Base-by-base conservation (phyloP, 2,888 invertebrate genomes). In the Drosophila nigricruria region DNA sequence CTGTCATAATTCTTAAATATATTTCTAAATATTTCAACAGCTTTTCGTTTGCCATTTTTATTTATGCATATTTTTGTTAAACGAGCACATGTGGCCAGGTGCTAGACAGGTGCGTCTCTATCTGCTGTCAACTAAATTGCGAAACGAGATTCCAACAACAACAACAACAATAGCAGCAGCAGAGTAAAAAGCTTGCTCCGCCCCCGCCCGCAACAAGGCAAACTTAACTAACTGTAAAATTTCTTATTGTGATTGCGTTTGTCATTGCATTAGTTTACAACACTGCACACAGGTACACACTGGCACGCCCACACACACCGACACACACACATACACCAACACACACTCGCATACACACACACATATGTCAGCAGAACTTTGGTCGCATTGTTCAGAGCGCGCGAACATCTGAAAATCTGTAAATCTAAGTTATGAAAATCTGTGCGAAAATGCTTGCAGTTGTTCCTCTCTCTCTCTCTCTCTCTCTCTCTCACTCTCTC, bases 261-360 rank as follows among this genome's bases (percentile, higher is more conserved):
- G 87, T 88, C 88, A 86, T 86, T 87, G 87, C 88, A 77, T 86
- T 87, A 86, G 87, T 87, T 88, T 88, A 88, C 86, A 88, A 86
- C 82, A 83, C 80, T 76, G 81, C 84, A 81, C 84, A 82, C 86
- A 76, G 73, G 71, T 64, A 69, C 64, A 58, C 60, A 70, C 52
- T 8, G 47, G 14, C 54, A 70, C 53, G 30, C 27, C 47, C 62
- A 40, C 65, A 43, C 50, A 54, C 64, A 61, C 47, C n/a, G n/a
- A 58, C 62, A 23, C 30, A 27, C 61, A 49, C 56, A 49, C 69
- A 56, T 40, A 54, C 58, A 45, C 30, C 20, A 12, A 23, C 8
- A 18, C 18, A 18, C 34, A 23, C 27, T 32, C 50, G n/a, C 38
- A 10, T n/a, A 40, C 40, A 65, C 67, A 54, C 58, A 61, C 50